Conservation (phyloP, 2,888 invertebrate species). For the Sepiola atlantica region DNA sequence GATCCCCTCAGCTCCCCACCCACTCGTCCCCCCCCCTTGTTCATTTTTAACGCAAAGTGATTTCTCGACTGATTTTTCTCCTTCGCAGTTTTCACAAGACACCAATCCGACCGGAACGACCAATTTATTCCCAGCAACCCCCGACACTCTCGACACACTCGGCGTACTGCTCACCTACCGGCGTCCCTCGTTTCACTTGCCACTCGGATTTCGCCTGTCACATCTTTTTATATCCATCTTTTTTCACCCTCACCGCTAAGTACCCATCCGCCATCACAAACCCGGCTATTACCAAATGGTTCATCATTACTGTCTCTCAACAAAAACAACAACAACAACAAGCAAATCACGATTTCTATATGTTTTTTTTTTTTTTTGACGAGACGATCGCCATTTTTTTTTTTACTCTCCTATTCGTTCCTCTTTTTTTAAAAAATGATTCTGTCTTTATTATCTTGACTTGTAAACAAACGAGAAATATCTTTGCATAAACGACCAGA, state of each 20-base stretch:
- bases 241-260: background rate
- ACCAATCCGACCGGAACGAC: background rate
- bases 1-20: fast-evolving
- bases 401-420: no score
- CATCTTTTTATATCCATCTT: background rate
- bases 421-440: background rate
- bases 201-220: conserved; percentile 5
- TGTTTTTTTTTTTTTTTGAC: no score
- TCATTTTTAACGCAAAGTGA: background rate
- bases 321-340: background rate
- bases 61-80: background rate
- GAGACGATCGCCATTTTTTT: no score
- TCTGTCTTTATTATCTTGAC: background rate
- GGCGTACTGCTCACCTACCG: no score
- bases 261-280: background rate
- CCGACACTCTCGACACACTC: background rate
- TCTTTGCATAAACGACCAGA: background rate
- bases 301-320: background rate
- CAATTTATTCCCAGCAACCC: background rate
- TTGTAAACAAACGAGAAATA: background rate
- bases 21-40: background rate
- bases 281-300: background rate
- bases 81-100: background rate
- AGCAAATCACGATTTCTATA: background rate
- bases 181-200: background rate